phyloP scores from a whole-genome alignment of 2,113 vertebrate species.

The Mustela lutreola region DNA sequence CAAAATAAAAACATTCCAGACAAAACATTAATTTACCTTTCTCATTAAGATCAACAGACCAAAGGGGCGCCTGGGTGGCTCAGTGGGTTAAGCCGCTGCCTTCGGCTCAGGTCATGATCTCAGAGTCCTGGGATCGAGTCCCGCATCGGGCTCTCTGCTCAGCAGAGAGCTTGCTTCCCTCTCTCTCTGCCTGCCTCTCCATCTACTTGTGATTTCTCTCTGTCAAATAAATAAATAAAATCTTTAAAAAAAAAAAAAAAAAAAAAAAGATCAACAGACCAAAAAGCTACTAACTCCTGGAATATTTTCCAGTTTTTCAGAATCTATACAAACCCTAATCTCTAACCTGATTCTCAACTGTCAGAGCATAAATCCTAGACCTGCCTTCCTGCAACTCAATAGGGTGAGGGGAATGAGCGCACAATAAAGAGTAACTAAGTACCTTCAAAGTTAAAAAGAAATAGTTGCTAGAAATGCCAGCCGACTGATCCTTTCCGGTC shows the following conservation, averaged over 20 bases:
- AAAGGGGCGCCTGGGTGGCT: not conserved
- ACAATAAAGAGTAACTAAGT: not conserved
- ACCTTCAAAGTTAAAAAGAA: not conserved
- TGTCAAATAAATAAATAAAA: too few relatives aligned
- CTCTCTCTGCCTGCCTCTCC: too few relatives aligned
- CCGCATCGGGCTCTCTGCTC: too few relatives aligned
- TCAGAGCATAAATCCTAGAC: not conserved
- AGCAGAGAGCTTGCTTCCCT: too few relatives aligned
- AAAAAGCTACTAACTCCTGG: conserved; percentile 42
- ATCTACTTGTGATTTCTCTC: too few relatives aligned
- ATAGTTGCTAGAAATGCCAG: not conserved
- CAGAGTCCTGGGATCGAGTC: too few relatives aligned
- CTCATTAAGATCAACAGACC: conserved; percentile 25
- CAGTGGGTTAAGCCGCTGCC: too few relatives aligned
- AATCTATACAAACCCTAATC: not conserved
- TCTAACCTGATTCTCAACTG: not conserved
- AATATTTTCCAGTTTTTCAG: conserved; percentile 34
- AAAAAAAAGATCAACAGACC: not conserved
- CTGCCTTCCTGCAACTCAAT: not conserved
- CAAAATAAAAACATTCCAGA: conserved; percentile 59
- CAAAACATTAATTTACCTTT: conserved; percentile 54
- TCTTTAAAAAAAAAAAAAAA: too few relatives aligned
- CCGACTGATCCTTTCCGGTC: not conserved
- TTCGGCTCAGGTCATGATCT: too few relatives aligned
- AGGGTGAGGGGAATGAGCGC: not conserved